Base-by-base conservation (phyloP, 1,140 invertebrate species). In the Aleiodes sp. region DNA sequence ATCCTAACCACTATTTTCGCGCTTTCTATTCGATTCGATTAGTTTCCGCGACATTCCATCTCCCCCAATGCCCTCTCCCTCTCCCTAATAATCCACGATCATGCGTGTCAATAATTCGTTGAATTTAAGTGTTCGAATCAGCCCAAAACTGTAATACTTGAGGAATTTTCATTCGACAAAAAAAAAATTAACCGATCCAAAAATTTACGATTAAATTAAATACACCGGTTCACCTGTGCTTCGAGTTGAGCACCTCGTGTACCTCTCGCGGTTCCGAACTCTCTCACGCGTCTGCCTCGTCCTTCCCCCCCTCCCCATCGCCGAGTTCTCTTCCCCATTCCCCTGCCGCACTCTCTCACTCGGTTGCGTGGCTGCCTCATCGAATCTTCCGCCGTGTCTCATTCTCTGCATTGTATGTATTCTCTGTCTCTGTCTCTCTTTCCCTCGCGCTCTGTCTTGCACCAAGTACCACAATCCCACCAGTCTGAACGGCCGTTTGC, bases 231-330 rank as follows among this genome's bases (percentile, higher is more conserved):
- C 29, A 65, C 43, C 43, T 56, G 56, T 56, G 35, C 21, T 21
- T n/a, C 33, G 24, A 56, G 67, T 69, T 69, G 67, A 69, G 67
- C 67, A 69, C 67, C 67, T 63, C 67, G 59, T 29, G 65, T 31
- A 68, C 37, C 59, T 46, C 60, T 29, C 29, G 26, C 24, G 60
- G 52, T 69, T 63, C 43, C 57, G 31, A 69, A 69, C 67, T 69
- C 67, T 69, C 67, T 69, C 67, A 69, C 67, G 67, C 67, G 67
- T 69, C 60, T 62, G 60, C 60, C 60, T 28, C 16, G 39, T 63
- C 19, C 56, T 59, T 59, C n/a, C 26, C 52, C 9, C 21, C 52
- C n/a, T 56, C 26, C 28, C 24, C 29, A 12, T 28, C 9, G 14
- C 26, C 14, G 21, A 1, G 28, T 26, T 43, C 59, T 60, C 35